Evolutionary conservation across 2,888 invertebrate species (phyloP).

Genomic region (Diaphora mendica): DNA sequence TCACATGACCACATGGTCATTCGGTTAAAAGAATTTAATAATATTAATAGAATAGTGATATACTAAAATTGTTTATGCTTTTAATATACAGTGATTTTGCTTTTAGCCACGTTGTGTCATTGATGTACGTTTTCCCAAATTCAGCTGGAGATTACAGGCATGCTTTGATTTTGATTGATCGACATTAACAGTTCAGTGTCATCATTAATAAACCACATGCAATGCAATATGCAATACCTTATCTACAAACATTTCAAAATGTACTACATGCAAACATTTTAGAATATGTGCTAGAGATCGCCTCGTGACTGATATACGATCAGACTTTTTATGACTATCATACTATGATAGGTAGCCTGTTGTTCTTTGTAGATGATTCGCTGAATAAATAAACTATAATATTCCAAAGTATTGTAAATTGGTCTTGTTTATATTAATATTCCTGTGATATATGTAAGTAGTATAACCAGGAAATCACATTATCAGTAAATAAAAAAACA

Average conservation of each 20-base stretch:
- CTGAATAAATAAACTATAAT: too few relatives aligned
- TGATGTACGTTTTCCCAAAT: constrained; percentile 2
- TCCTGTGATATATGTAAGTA: neutral
- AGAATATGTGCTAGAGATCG: too few relatives aligned
- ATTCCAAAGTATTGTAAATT: too few relatives aligned
- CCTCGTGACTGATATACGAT: too few relatives aligned
- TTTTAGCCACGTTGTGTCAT: constrained; percentile 3
- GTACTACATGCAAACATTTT: neutral
- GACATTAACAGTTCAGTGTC: constrained; percentile 19
- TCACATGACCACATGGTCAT: too few relatives aligned
- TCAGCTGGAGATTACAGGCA: constrained; percentile 24
- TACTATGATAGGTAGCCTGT: too few relatives aligned
- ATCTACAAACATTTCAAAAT: neutral
- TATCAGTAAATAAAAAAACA: neutral
- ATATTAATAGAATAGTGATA: neutral
- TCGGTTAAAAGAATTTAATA: neutral
- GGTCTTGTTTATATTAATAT: neutral
- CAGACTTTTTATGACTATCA: too few relatives aligned
- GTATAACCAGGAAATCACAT: neutral
- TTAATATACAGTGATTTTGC: neutral
- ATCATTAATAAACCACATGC: constrained; percentile 19
- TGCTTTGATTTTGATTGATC: constrained; percentile 27
- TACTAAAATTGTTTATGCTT: neutral
- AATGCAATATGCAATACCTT: too few relatives aligned
- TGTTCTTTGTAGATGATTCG: too few relatives aligned